phyloP scores from a whole-genome alignment of 92 coral and sea anemone genomes.

The Metridium senile region DNA sequence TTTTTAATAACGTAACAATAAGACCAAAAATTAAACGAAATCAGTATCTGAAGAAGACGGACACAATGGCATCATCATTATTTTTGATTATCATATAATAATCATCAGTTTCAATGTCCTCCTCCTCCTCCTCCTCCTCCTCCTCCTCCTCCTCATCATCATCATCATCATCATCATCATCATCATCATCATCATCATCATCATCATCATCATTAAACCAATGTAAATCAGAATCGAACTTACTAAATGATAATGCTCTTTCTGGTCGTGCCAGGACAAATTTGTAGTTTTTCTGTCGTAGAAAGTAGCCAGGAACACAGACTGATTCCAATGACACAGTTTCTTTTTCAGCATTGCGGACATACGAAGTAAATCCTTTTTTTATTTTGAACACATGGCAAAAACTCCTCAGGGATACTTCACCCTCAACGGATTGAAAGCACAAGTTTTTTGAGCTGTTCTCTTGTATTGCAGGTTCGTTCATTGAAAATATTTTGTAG shows the following conservation, averaged over 20 bases:
- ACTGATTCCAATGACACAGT: slow-evolving; percentile 68
- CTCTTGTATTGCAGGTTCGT: slow-evolving; percentile 54
- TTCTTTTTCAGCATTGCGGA: too few relatives aligned
- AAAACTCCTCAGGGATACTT: not conserved
- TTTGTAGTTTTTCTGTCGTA: slow-evolving; percentile 75
- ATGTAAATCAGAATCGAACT: not conserved
- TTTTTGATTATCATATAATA: too few relatives aligned
- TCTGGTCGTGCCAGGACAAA: slow-evolving; percentile 37
- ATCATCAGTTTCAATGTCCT: too few relatives aligned
- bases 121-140: too few relatives aligned
- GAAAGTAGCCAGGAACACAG: slow-evolving; percentile 72
- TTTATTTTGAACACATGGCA: not conserved
- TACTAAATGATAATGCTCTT: slow-evolving; percentile 38
- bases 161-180: too few relatives aligned
- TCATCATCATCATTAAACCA: too few relatives aligned
- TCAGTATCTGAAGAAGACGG: too few relatives aligned
- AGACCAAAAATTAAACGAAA: too few relatives aligned
- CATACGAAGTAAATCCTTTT: not conserved
- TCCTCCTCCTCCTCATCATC: too few relatives aligned
- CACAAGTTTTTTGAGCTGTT: slow-evolving; percentile 22
- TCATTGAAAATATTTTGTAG: slow-evolving; percentile 56
- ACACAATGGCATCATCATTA: too few relatives aligned
- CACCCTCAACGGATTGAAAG: slow-evolving; percentile 6
- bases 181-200: too few relatives aligned
- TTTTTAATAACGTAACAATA: too few relatives aligned